Evolutionary conservation across 2,113 vertebrate genomes (phyloP), one percentile per base, ranked within the genome.

Genomic region (Phasianus colchicus): DNA sequence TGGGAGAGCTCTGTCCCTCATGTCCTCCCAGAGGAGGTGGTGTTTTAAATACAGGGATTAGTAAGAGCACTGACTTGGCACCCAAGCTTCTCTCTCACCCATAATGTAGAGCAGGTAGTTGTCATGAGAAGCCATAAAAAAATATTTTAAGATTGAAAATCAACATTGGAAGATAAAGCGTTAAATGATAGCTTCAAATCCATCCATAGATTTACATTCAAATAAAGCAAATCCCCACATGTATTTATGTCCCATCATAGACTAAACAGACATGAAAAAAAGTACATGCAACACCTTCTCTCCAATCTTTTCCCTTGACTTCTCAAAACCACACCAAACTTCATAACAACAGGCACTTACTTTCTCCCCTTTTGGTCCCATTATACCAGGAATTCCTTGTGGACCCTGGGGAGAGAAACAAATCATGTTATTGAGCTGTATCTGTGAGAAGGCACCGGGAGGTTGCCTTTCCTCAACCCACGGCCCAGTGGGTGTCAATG

Each of bases 311-410:
- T 64, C 50, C 58, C n/a, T 78, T 67, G 6, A 6, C 27, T 36
- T 14, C 45, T 71, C 73, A 75, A 81, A 91, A 65, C 1, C 40
- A 57, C 15, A 48, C 1, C 32, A 77, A 77, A 19, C 4, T 27
- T 36, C 54, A 3, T 52, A 84, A 86, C 1, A 58, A 60, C 5
- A 67, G 14, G 29, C 32, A 96, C 96, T 94, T 98, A 99, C 99
- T 98, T 99, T 99, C 95, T 99, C 99, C 95, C 99, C 99, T 94
- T 99, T 99, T 97, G 98, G 98, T 98, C 99, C 99, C 94, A 82
- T 98, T 90, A 98, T 93, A 87, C 99, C 99, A 94, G 99, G 99
- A 97, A 99, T 97, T 94, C 99, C 99, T 65, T 96, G 98, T 61
- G 98, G 98, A 91, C 99, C 99, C 99, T 99, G 86, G 4, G 40